These are phyloP conservation scores for Dolichoris vasculosae DNA, from an alignment of 1,140 invertebrate species.

Conservation along the genomic window DNA sequence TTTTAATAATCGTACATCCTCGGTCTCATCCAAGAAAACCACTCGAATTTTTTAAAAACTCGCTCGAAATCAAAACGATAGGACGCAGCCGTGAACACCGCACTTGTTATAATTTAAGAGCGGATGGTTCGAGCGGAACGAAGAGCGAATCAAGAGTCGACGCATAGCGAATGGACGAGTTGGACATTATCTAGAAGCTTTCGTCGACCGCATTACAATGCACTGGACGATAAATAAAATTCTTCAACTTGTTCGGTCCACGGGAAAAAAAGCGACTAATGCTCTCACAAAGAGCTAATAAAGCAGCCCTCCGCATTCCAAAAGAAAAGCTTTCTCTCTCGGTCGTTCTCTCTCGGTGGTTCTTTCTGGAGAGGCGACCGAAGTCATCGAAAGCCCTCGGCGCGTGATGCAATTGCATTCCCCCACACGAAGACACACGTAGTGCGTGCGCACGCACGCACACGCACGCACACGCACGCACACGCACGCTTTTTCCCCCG, in stretches of 20 bases:
- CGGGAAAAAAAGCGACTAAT: slow-evolving; percentile 16
- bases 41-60: background rate
- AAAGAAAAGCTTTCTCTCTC: slow-evolving; percentile 14
- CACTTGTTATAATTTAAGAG: background rate
- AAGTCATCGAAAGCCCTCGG: background rate
- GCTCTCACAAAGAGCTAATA: slow-evolving; percentile 14
- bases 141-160: background rate
- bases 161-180: background rate
- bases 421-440: slow-evolving; percentile 31
- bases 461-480: too few species aligned
- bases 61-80: background rate
- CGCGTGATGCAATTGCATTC: slow-evolving; percentile 26
- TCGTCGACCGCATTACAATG: background rate
- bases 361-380: background rate
- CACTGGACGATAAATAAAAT: slow-evolving; percentile 5
- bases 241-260: background rate
- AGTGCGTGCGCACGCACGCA: background rate
- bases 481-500: background rate
- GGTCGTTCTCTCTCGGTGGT: background rate
- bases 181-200: background rate
- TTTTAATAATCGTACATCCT: too few species aligned
- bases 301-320: background rate
- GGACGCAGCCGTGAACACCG: background rate
- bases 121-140: background rate
- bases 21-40: too few species aligned